Conservation (phyloP, 2,797 vertebrate species). For the Rhinichthys osculus region DNA sequence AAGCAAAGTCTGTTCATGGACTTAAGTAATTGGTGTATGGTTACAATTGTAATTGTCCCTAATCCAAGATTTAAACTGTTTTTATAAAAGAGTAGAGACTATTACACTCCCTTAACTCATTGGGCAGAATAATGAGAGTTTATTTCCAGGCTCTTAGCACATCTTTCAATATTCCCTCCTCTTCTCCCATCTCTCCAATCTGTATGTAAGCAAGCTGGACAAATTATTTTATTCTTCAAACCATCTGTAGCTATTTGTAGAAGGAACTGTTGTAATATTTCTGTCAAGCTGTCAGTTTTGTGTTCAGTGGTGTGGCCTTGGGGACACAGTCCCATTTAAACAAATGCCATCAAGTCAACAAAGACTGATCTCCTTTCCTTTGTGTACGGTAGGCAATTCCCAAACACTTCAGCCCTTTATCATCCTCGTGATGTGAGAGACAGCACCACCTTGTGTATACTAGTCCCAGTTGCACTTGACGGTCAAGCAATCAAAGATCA, state of each 20-base stretch:
- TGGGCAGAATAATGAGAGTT: not conserved
- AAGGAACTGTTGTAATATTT: not conserved
- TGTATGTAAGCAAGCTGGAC: not conserved
- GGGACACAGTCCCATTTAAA: conserved; percentile 12
- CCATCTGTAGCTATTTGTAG: conserved; percentile 7
- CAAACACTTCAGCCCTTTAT: not conserved
- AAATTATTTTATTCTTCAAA: not conserved
- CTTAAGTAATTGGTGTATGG: no score
- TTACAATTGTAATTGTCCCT: no score
- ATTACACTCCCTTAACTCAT: no score
- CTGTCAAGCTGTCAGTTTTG: conserved; percentile 6
- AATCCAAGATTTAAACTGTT: no score
- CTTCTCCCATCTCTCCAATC: not conserved
- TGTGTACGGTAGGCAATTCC: not conserved
- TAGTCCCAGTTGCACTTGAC: not conserved
- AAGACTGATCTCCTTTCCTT: conserved; percentile 10
- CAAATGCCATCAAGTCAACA: conserved; percentile 13
- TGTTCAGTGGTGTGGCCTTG: not conserved
- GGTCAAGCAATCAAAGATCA: not conserved
- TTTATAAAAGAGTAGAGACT: no score
- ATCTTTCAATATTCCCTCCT: conserved; percentile 1
- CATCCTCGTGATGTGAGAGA: conserved; percentile 21
- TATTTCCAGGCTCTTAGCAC: not conserved
- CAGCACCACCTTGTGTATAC: conserved; percentile 52
- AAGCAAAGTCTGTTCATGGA: no score